A percentile compares a stretch with the other conserved stretches of the same genome.
phyloP scores from a whole-genome alignment of 2,888 invertebrate genomes.

The Anorthoa munda region DNA sequence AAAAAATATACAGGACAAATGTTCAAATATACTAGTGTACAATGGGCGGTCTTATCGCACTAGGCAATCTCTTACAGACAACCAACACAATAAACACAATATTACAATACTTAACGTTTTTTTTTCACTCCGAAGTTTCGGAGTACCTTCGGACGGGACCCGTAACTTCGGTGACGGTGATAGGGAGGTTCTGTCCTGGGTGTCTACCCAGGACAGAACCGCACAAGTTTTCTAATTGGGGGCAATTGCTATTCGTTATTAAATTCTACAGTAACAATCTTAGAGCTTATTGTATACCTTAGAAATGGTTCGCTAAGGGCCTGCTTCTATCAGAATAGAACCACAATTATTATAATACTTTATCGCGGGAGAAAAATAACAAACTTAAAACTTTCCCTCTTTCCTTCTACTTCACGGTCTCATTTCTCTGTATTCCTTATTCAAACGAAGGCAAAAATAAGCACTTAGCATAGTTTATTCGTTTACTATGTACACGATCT shows the following conservation, averaged over 20 bases:
- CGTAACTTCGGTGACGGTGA: too few species aligned
- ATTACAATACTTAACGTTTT: too few species aligned
- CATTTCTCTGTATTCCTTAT: background rate
- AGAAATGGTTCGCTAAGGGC: background rate
- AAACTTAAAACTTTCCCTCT: background rate
- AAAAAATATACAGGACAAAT: too few species aligned
- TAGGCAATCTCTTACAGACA: too few species aligned
- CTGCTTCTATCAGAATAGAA: background rate
- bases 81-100: too few species aligned
- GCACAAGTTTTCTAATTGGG: conserved; percentile 39
- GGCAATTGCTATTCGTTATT: conserved; percentile 25
- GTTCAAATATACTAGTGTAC: too few species aligned
- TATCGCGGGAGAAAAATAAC: background rate
- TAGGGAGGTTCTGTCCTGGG: too few species aligned
- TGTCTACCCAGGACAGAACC: conserved; percentile 9
- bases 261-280: conserved; percentile 27
- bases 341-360: background rate
- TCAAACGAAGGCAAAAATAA: conserved; percentile 16
- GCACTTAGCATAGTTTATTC: conserved; percentile 8
- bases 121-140: too few species aligned
- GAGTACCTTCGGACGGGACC: too few species aligned
- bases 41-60: too few species aligned
- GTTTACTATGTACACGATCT: conserved; percentile 22
- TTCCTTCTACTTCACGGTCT: background rate
- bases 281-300: background rate